Percentiles rank a stretch among this genome's conserved stretches.
Conservation (phyloP, 2,113 vertebrate genomes). For the Ciconia boyciana region DNA sequence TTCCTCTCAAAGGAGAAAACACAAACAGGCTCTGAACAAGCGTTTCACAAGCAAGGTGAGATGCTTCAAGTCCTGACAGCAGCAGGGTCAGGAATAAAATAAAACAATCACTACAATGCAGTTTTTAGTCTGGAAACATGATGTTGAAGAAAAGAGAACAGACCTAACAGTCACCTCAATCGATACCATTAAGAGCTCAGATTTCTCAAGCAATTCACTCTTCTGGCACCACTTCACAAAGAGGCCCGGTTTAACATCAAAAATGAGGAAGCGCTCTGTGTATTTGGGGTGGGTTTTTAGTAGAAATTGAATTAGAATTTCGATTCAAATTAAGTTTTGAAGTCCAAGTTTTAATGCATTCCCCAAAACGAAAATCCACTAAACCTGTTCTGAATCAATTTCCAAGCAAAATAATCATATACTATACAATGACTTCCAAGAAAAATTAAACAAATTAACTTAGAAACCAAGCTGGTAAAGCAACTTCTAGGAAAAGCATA, state of each 20-base stretch:
- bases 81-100: neutral
- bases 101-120: rapidly evolving
- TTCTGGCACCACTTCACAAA: neutral
- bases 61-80: neutral
- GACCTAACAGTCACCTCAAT: neutral
- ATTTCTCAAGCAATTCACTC: neutral
- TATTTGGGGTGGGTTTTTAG: neutral
- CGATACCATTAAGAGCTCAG: neutral
- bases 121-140: neutral
- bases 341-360: neutral
- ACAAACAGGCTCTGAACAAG: neutral
- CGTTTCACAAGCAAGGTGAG: neutral
- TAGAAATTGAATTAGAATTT: neutral
- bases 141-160: neutral
- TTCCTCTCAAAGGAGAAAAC: neutral
- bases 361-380: neutral
- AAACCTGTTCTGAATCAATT: neutral
- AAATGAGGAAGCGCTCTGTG: neutral
- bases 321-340: neutral
- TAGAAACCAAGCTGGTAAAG: neutral
- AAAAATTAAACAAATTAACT: neutral
- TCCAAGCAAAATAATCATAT: neutral
- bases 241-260: neutral
- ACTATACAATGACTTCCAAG: neutral
- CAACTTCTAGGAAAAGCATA: neutral